These are phyloP conservation scores for Campylomormyrus numenius DNA, from an alignment of 2,113 vertebrate genomes.

Conservation along the genomic window DNA sequence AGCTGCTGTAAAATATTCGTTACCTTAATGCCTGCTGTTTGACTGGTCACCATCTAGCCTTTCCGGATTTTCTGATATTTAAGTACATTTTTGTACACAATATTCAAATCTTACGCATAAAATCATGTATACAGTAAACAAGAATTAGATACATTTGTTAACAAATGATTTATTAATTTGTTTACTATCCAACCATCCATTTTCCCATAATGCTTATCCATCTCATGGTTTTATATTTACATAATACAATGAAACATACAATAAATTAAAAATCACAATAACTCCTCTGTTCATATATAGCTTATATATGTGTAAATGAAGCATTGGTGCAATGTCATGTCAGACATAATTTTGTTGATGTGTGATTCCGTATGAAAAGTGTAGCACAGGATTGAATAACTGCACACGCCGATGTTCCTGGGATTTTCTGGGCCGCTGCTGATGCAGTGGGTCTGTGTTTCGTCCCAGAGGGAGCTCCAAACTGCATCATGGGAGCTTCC, in stretches of 20 bases:
- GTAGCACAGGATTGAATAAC: neutral
- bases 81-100: neutral
- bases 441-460: neutral
- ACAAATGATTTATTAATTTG: neutral
- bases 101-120: neutral
- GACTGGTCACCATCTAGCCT: neutral
- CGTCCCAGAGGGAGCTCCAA: slow-evolving; percentile 75
- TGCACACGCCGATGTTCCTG: neutral
- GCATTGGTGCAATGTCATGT: neutral
- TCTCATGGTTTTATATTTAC: neutral
- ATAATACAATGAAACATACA: neutral
- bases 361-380: neutral
- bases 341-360: neutral
- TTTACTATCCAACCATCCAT: neutral
- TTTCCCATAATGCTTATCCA: neutral
- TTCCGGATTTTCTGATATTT: neutral
- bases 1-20: neutral
- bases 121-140: neutral
- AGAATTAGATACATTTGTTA: neutral
- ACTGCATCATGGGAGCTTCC: slow-evolving; percentile 79
- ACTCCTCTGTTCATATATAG: neutral
- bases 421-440: neutral
- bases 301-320: neutral
- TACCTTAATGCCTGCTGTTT: neutral
- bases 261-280: neutral